These are phyloP conservation scores for Catalaphyllia jardinei DNA, from an alignment of 64 coral and sea anemone genomes.

Conservation along the genomic window DNA sequence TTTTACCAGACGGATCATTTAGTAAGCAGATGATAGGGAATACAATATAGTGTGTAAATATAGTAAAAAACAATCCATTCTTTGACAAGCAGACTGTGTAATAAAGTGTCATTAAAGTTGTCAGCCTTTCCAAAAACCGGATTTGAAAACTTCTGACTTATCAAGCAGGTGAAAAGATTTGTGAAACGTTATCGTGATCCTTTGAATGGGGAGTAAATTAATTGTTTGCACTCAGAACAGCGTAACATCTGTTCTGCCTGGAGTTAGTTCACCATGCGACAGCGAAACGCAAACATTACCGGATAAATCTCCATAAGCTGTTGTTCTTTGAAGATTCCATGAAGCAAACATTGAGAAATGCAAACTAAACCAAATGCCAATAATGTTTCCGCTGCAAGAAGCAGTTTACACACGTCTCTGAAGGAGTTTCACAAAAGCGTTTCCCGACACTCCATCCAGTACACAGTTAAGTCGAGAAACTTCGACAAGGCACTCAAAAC, in stretches of 20 bases:
- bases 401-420: slow-evolving; percentile 16
- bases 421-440: slow-evolving; percentile 2
- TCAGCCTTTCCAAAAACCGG: slow-evolving; percentile 36
- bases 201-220: slow-evolving; percentile 39
- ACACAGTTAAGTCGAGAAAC: neutral
- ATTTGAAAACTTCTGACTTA: slow-evolving; percentile 27
- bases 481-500: neutral
- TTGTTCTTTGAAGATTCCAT: slow-evolving; percentile 38
- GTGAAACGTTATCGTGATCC: neutral
- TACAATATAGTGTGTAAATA: neutral
- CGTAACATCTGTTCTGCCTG: slow-evolving; percentile 35
- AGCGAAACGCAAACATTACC: slow-evolving; percentile 14
- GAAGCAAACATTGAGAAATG: slow-evolving; percentile 48
- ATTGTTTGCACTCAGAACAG: slow-evolving; percentile 21
- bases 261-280: slow-evolving; percentile 31
- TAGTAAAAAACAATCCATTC: neutral
- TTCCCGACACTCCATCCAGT: neutral
- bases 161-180: slow-evolving; percentile 43
- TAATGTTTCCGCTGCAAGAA: slow-evolving; percentile 29
- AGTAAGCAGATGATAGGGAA: slow-evolving; percentile 4
- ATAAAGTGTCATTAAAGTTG: slow-evolving; percentile 15
- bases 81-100: neutral
- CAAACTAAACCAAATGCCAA: slow-evolving; percentile 40
- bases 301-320: slow-evolving; percentile 27
- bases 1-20: neutral